These are phyloP conservation scores for Potorous gilbertii DNA, from an alignment of 2,797 vertebrate species.

Conservation along the genomic window DNA sequence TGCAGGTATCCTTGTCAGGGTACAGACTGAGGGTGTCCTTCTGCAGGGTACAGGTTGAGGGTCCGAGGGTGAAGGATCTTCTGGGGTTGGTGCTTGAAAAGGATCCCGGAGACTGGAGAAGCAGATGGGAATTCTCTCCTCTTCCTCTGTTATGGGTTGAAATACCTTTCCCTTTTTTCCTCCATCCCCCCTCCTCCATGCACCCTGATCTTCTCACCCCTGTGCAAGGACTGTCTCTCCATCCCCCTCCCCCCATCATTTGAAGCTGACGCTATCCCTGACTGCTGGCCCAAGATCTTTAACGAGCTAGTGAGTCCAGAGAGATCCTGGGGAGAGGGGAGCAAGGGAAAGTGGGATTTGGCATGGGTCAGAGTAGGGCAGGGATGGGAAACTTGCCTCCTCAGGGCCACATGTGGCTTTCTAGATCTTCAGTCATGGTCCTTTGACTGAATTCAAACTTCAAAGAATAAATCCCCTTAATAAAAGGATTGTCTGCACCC, in stretches of 20 bases:
- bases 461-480: no score
- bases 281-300: constrained; percentile 61
- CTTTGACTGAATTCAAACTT: no score
- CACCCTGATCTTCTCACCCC: neutral
- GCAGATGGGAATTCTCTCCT: neutral
- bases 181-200: neutral
- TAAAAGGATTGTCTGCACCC: no score
- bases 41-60: neutral
- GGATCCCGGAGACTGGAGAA: constrained; percentile 31
- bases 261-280: constrained; percentile 61
- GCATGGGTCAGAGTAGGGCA: neutral
- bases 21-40: neutral
- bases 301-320: constrained; percentile 23
- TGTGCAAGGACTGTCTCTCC: neutral
- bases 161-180: constrained; percentile 3
- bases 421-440: no score
- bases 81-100: neutral
- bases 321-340: neutral
- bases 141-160: neutral
- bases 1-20: neutral
- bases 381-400: no score
- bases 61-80: neutral
- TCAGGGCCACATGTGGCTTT: no score
- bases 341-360: neutral
- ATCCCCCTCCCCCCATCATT: neutral